These are phyloP conservation scores for Clarias macrocephalus DNA, from an alignment of 2,113 vertebrate species.

Conservation along the genomic window DNA sequence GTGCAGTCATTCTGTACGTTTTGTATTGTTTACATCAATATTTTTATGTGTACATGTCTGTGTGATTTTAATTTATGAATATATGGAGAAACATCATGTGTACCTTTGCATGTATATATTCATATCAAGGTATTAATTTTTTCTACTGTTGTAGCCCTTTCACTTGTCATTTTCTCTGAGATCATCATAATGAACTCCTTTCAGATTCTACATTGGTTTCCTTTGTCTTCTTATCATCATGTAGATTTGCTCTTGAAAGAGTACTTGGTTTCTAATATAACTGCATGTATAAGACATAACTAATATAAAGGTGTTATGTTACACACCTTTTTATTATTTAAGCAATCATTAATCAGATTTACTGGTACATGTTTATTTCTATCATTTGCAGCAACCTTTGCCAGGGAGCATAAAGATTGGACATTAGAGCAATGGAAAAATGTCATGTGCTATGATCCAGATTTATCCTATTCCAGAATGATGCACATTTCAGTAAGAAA, in stretches of 20 bases:
- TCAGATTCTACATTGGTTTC: neutral
- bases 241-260: constrained; percentile 1
- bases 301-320: constrained; percentile 35
- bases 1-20: constrained; percentile 2
- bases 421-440: no score
- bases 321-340: neutral
- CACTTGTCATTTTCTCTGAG: constrained; percentile 1
- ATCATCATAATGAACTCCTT: constrained; percentile 26
- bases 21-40: constrained; percentile 39
- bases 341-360: neutral
- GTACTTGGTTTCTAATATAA: constrained; percentile 35
- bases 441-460: no score
- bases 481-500: no score
- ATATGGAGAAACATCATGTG: constrained; percentile 35
- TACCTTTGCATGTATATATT: constrained; percentile 40
- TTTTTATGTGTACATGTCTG: constrained; percentile 25
- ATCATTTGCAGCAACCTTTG: neutral
- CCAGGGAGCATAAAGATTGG: no score
- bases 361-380: neutral
- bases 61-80: constrained; percentile 45
- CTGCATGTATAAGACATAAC: neutral
- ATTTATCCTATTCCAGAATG: no score
- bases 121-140: constrained; percentile 11
- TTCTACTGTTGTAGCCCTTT: neutral
- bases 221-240: neutral